phyloP scores from a whole-genome alignment of 2,888 invertebrate species.

The Thereva nobilitata region DNA sequence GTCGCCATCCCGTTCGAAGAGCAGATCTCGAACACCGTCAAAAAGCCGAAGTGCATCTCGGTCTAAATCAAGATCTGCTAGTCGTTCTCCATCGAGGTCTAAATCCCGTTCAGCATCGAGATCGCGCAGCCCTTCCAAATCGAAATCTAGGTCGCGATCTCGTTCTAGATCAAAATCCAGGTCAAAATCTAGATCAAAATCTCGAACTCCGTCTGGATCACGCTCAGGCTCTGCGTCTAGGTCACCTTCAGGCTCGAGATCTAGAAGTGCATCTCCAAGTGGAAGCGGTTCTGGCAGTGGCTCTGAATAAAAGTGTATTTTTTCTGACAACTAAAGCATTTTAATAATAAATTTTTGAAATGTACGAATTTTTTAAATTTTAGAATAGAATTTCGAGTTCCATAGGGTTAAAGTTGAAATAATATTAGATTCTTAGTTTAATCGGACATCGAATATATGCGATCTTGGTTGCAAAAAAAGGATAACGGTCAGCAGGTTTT shows the following conservation, averaged over 20 bases:
- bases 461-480: no score
- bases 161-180: constrained; percentile 49
- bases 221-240: constrained; percentile 43
- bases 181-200: constrained; percentile 52
- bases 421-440: no score
- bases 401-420: no score
- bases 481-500: no score
- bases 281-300: constrained; percentile 55
- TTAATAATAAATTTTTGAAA: no score
- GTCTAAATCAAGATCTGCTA: constrained; percentile 53
- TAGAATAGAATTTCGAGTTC: no score
- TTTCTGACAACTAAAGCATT: background rate
- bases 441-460: no score
- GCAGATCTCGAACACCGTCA: constrained; percentile 43
- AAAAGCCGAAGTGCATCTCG: constrained; percentile 43
- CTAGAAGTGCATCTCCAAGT: constrained; percentile 49
- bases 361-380: no score
- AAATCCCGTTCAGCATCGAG: constrained; percentile 46
- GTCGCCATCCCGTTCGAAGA: constrained; percentile 49
- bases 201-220: constrained; percentile 44
- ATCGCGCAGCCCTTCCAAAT: constrained; percentile 48
- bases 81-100: constrained; percentile 42
- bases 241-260: constrained; percentile 55
- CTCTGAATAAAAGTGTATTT: constrained; percentile 47
- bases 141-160: constrained; percentile 45